Evolutionary conservation across 2,888 invertebrate species (phyloP), one percentile per base, ranked within the genome.

Genomic region (Eudasyphora cyanicolor): DNA sequence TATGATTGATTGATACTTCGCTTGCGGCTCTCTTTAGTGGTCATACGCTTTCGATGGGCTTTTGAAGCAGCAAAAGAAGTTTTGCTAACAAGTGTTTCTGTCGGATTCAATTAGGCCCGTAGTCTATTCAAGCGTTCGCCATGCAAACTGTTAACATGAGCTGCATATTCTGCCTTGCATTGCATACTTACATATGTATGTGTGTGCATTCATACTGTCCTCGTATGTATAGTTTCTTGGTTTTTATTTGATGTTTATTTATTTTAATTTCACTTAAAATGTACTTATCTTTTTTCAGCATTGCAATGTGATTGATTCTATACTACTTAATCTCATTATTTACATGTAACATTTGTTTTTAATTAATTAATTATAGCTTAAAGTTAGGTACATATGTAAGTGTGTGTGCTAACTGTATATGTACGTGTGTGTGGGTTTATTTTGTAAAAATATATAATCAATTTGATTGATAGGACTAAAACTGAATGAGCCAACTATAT

Each of bases 391-490:
- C n/a, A n/a, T 29, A 60, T 5, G n/a, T 29, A 29, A n/a, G 7
- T 29, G n/a, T 60, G 32, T n/a, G 10, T 60, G n/a, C n/a, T n/a
- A n/a, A n/a, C n/a, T n/a, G 32, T 60, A 5, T 32, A 4, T 10
- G 32, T 32, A 2, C 32, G 32, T 17, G 27, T 27, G 27, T 27
- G 12, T 27, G 57, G n/a, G n/a, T n/a, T n/a, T 54, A 29, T 67
- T 62, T 42, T 62, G n/a, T 77, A 24, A 24, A 76, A n/a, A 67
- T 77, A 70, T 51, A n/a, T 51, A 64, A 81, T 81, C 81, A 84
- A 84, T 84, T 84, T 62, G 12, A 84, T 84, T 84, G 81, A 81
- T 73, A 51, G 21, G 32, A 42, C 73, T 84, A 75, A 80, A 49
- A 73, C 67, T 67, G 79, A 79, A 27, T 42, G 64, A 77, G 29